phyloP scores from a whole-genome alignment of 2,797 vertebrate genomes.

The Artibeus lituratus region DNA sequence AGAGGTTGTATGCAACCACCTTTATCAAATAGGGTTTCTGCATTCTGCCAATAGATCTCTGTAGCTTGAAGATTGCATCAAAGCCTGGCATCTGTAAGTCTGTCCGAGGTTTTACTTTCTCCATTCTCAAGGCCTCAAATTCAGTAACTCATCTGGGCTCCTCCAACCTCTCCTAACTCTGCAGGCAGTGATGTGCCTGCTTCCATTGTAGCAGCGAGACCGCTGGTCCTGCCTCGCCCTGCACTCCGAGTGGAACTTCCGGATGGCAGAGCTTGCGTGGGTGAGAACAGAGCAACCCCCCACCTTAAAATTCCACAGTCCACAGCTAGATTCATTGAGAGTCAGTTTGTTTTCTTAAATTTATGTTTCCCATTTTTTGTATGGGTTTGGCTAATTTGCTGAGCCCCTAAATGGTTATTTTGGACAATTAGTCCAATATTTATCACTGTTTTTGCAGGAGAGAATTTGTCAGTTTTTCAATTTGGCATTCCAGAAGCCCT shows the following conservation, averaged over 20 bases:
- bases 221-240: background rate
- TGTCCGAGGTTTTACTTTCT: background rate
- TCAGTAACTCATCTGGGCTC: background rate
- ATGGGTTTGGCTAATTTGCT: background rate
- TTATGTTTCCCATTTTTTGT: background rate
- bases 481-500: background rate
- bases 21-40: background rate
- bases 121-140: background rate
- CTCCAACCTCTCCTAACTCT: no score
- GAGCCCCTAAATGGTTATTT: background rate
- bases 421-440: background rate
- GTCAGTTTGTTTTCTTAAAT: background rate
- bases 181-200: background rate
- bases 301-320: background rate
- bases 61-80: background rate
- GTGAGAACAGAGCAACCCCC: background rate
- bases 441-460: background rate
- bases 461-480: background rate
- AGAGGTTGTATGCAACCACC: background rate
- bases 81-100: background rate
- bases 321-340: background rate
- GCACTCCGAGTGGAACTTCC: no score
- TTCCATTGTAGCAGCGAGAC: no score
- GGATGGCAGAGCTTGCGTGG: no score
- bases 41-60: background rate